A percentile compares a stretch with the other conserved stretches of the same genome.
Evolutionary conservation across 2,797 vertebrate genomes (phyloP).

Genomic region (Pelochelys cantorii): DNA sequence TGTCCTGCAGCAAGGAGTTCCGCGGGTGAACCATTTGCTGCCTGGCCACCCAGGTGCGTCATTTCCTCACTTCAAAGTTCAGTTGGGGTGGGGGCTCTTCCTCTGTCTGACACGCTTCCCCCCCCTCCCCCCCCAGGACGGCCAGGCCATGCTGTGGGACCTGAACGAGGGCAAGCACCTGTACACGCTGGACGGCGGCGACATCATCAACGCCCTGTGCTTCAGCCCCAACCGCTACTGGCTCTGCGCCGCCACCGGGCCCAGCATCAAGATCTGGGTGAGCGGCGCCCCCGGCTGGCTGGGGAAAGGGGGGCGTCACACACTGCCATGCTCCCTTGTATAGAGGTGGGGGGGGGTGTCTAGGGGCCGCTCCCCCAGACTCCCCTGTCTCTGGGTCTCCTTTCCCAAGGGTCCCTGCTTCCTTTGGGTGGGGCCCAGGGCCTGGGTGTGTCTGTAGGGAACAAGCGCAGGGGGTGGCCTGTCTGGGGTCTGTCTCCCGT

Average conservation of each 20-base stretch:
- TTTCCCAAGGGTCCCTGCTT: no score
- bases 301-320: not conserved
- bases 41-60: not conserved
- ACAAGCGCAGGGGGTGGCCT: no score
- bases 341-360: no score
- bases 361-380: not conserved
- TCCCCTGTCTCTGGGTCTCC: no score
- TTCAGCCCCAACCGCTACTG: conserved; percentile 99
- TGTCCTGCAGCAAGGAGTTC: not conserved
- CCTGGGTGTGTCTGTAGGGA: no score
- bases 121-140: conserved; percentile 81
- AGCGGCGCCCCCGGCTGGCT: not conserved
- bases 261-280: conserved; percentile 99
- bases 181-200: conserved; percentile 96
- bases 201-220: conserved; percentile 95
- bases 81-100: not conserved
- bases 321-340: not conserved
- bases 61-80: not conserved
- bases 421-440: no score
- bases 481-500: no score
- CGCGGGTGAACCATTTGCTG: not conserved
- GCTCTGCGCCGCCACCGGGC: conserved; percentile 96
- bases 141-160: conserved; percentile 98
- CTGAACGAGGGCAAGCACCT: conserved; percentile 98
- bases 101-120: not conserved